Evolutionary conservation across 2,797 vertebrate species (phyloP), one percentile per base, ranked within the genome.

Genomic region (Anabacerthia variegaticeps): DNA sequence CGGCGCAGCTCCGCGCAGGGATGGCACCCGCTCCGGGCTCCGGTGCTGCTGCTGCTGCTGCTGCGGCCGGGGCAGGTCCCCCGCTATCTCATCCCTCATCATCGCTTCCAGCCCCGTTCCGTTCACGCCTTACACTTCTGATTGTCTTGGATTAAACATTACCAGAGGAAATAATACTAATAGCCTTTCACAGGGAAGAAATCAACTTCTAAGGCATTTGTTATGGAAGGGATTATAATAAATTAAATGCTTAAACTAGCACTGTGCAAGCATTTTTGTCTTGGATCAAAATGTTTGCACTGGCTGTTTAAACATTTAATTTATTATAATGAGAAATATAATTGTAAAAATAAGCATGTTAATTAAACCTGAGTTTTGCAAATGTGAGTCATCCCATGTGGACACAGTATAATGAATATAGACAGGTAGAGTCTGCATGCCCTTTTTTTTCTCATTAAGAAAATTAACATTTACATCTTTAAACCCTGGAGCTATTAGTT

Each of bases 281-380:
- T 98, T 94, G 95, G 97, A 97, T 98, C 97, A 98, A 98, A 98
- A 98, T 98, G 97, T 98, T 98, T 98, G 98, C 97, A 88, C 96
- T 97, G 97, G 95, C 96, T 98, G 96, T 98, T 98, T 98, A 98
- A 98, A 98, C 97, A 97, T 98, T 98, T 97, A 98, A 97, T 98
- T 98, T 98, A 97, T 98, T 97, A 97, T 98, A 97, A 98, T 98
- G 97, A 95, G 97, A 98, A 97, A 97, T 96, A 97, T 97, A 93
- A 95, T 97, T 95, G 94, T 96, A 95, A 97, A 96, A 97, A 97
- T 96, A 97, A 98, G 97, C 97, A 97, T 98, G 97, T 97, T 98
- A 98, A 98, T 98, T 98, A 98, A 98, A 97, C 95, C 90, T 84
- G 92, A 97, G 96, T 96, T 96, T 96, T 93, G 93, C 96, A 97